Percentiles rank a stretch among this genome's conserved stretches.
These are phyloP conservation scores for Liodrosophila aerea DNA, from an alignment of 2,888 invertebrate species.

Conservation along the genomic window DNA sequence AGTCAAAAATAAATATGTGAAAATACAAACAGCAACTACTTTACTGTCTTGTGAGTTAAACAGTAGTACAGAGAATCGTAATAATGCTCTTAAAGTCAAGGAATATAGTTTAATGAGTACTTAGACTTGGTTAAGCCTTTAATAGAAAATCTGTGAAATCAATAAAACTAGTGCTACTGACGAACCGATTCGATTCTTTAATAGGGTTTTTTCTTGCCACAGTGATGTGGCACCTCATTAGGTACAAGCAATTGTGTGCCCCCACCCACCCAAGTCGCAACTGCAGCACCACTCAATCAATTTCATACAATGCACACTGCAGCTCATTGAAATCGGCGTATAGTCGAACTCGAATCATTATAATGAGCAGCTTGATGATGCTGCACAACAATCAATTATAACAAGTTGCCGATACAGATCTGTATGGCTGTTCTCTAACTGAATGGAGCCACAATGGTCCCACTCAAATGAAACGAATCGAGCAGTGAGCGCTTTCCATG, in stretches of 20 bases:
- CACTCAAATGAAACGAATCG: conserved; percentile 62
- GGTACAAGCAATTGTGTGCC: conserved; percentile 5
- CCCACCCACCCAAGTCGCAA: conserved; percentile 12
- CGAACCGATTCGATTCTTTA: no score
- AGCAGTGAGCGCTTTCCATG: conserved; percentile 62
- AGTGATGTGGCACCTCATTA: background rate
- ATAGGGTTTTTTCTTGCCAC: no score
- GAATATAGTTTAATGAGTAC: no score
- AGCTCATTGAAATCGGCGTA: conserved; percentile 43
- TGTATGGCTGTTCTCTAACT: conserved; percentile 28
- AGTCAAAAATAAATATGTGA: no score
- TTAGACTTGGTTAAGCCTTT: no score
- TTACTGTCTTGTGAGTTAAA: no score
- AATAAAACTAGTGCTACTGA: no score
- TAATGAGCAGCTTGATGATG: conserved; percentile 54
- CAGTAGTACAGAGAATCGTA: no score
- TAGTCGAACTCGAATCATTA: conserved; percentile 28
- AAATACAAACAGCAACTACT: no score
- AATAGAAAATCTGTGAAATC: no score
- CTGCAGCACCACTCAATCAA: conserved; percentile 37
- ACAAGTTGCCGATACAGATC: conserved; percentile 59
- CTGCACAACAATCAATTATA: conserved; percentile 76
- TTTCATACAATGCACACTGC: conserved; percentile 20
- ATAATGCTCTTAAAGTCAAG: no score
- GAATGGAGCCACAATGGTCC: conserved; percentile 47